Conservation (phyloP, 2,797 vertebrate genomes). For the Acrocephalus scirpaceus region DNA sequence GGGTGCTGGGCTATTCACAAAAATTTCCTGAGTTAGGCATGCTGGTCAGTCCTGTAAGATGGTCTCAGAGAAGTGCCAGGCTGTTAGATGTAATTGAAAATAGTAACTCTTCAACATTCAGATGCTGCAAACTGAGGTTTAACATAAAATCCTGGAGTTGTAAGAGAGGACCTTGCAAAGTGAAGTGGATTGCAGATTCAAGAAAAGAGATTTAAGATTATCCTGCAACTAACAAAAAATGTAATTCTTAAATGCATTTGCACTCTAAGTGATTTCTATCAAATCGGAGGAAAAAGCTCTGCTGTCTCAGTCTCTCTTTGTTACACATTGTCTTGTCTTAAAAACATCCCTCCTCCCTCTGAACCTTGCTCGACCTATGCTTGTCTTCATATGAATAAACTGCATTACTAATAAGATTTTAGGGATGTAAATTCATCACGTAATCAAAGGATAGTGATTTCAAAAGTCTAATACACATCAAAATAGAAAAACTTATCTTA, state of each 20-base stretch:
- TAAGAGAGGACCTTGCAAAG: neutral
- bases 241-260: neutral
- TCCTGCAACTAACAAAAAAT: constrained; percentile 28
- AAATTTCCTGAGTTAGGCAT: neutral
- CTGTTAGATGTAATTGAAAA: neutral
- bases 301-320: neutral
- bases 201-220: neutral
- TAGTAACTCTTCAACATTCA: neutral
- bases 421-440: neutral
- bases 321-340: neutral
- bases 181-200: neutral
- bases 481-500: neutral
- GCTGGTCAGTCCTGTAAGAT: neutral
- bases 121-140: neutral
- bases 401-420: neutral
- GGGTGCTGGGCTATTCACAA: rapidly evolving
- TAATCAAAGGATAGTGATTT: neutral
- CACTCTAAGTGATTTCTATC: neutral
- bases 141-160: neutral
- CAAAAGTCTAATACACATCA: neutral
- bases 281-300: neutral
- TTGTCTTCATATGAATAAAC: neutral
- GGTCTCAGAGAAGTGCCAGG: neutral
- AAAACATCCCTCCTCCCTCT: neutral
- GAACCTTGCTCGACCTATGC: neutral